These are phyloP conservation scores for Noctua janthina DNA, from an alignment of 2,888 invertebrate genomes.

Conservation along the genomic window DNA sequence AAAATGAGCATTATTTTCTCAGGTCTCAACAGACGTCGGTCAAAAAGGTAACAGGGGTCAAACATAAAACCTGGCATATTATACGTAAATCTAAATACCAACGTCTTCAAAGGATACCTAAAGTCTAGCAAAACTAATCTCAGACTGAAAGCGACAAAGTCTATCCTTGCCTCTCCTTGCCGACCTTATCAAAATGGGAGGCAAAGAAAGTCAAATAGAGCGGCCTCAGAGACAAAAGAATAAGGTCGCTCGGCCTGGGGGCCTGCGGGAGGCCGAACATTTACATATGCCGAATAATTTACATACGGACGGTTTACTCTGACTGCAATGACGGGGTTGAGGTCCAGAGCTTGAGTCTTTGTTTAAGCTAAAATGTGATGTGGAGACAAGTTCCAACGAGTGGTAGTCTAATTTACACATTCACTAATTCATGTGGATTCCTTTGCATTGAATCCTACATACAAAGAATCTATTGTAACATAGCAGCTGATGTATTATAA, in stretches of 20 bases:
- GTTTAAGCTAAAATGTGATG: slow-evolving; percentile 20
- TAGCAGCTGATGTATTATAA: neutral
- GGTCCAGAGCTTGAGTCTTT: slow-evolving; percentile 27
- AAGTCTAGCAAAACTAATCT: slow-evolving; percentile 38
- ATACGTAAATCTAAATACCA: slow-evolving; percentile 41
- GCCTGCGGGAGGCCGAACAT: slow-evolving; percentile 54
- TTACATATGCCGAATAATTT: slow-evolving; percentile 58
- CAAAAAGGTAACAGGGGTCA: slow-evolving; percentile 38
- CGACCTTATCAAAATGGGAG: slow-evolving; percentile 51
- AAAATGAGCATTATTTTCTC: neutral
- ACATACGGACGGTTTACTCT: slow-evolving; percentile 40
- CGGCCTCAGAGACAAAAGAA: slow-evolving; percentile 60
- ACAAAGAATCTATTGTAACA: neutral
- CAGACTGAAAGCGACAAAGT: slow-evolving; percentile 27
- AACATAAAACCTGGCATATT: slow-evolving; percentile 20
- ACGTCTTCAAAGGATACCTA: slow-evolving; percentile 38
- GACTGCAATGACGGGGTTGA: slow-evolving; percentile 32
- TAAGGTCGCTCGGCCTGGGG: slow-evolving; percentile 57
- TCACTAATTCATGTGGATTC: neutral
- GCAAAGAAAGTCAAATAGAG: slow-evolving; percentile 59
- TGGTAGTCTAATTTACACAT: neutral
- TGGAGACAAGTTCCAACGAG: neutral
- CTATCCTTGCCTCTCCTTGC: slow-evolving; percentile 37
- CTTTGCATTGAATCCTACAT: neutral
- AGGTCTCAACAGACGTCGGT: slow-evolving; percentile 13